Evolutionary conservation across 2,888 invertebrate species (phyloP).

Genomic region (Thyatira batis): DNA sequence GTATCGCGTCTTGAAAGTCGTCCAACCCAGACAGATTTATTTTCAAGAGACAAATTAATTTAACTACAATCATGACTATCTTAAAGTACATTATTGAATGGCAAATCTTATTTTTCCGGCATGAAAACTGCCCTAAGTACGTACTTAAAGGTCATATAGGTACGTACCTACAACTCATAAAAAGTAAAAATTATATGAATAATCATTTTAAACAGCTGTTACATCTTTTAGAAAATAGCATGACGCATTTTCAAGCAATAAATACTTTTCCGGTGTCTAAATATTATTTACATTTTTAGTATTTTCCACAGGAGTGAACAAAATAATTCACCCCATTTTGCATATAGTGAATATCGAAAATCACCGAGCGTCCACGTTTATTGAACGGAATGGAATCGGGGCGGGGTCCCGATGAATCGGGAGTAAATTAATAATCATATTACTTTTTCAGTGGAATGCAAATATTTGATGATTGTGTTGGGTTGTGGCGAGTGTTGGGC

Average conservation of each 20-base stretch:
- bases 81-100: too few relatives aligned
- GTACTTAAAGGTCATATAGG: too few relatives aligned
- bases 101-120: too few relatives aligned
- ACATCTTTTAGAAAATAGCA: neutral
- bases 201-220: too few relatives aligned
- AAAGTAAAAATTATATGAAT: too few relatives aligned
- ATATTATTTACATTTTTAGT: constrained; percentile 13
- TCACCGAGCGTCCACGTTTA: constrained; percentile 43
- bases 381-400: constrained; percentile 58
- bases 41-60: too few relatives aligned
- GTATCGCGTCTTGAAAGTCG: too few relatives aligned
- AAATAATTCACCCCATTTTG: constrained; percentile 60
- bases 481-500: constrained; percentile 61
- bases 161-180: too few relatives aligned
- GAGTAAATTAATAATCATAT: constrained; percentile 80
- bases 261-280: constrained; percentile 4
- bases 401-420: constrained; percentile 61
- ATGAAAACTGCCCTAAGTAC: too few relatives aligned
- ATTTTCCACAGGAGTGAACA: constrained; percentile 43
- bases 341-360: constrained; percentile 63
- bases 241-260: neutral
- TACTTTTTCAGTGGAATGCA: constrained; percentile 79
- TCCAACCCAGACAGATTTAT: too few relatives aligned
- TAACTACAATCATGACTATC: too few relatives aligned
- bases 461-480: constrained; percentile 79